Evolutionary conservation across 2,113 vertebrate species (phyloP).

Genomic region (Greenwoodochromis staneri): DNA sequence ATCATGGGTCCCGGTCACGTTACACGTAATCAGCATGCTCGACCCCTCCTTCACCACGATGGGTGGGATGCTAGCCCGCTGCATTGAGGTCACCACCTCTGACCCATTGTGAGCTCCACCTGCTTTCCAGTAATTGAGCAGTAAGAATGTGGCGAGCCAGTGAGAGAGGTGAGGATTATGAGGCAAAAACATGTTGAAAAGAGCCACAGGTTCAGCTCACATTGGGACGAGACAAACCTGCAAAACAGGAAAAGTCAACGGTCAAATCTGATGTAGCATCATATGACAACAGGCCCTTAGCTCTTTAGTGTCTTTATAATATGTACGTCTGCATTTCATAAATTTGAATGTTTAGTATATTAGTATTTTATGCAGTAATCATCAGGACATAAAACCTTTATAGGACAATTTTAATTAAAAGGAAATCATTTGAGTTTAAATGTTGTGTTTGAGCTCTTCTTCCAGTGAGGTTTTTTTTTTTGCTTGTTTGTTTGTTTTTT

Average conservation of each 20-base stretch:
- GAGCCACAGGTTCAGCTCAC: background rate
- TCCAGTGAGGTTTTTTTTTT: background rate
- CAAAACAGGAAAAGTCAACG: slow-evolving; percentile 14
- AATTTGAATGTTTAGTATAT: background rate
- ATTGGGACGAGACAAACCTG: slow-evolving; percentile 20
- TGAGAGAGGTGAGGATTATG: background rate
- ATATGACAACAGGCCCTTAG: background rate
- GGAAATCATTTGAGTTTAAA: background rate
- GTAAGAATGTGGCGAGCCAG: background rate
- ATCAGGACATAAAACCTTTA: background rate
- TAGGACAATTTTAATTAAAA: background rate
- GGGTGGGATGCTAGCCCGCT: slow-evolving; percentile 40
- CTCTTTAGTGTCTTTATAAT: background rate
- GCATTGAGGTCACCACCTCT: background rate
- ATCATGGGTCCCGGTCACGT: slow-evolving; percentile 66
- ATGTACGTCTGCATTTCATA: background rate
- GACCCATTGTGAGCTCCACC: background rate
- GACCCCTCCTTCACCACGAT: slow-evolving; percentile 83
- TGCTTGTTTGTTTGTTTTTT: fast-evolving
- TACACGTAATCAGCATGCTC: slow-evolving; percentile 80
- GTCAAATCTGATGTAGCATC: no score
- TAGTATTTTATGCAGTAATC: background rate
- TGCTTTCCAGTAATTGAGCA: background rate
- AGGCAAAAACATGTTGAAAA: background rate
- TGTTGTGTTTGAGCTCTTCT: background rate